Evolutionary conservation across 2,888 invertebrate species (phyloP), one percentile per base, ranked within the genome.

Genomic region (Camponotus fellah): DNA sequence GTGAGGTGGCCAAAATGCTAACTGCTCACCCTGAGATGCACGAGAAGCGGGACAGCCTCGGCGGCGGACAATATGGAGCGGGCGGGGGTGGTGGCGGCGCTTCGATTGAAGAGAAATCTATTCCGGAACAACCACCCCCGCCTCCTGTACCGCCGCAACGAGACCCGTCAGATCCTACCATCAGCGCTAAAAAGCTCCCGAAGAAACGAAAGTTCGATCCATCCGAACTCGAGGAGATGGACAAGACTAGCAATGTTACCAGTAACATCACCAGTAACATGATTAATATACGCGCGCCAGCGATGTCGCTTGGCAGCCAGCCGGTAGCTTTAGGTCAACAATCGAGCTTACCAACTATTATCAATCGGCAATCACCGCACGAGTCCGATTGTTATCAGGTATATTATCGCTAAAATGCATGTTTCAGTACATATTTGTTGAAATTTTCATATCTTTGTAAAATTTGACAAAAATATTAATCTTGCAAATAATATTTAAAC

Each of bases 191-290:
- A 90, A 98, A 98, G 95, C 96, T 99, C 94, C 99, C 99, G 83
- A 99, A 99, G 95, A 99, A 99, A 95, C 96, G 99, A 87, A 98
- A 98, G 95, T 98, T 97, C 93, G 97, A 97, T 95, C 97, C 97
- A 65, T 97, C 97, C 65, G 97, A 97, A 92, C 95, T 97, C 82
- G 98, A 98, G 94, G 97, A 97, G 92, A 96, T 96, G 91, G 96
- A 96, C 91, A 95, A 95, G 85, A 91, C 88, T 68, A 93, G 92
- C 90, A 94, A 92, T 86, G 92, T 93, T 83, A 91, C 92, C 66
- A 92, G 91, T 90, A 96, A 95, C 90, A 93, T 95, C 68, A 46
- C 46, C 17, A 95, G 95, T 89, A 96, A 95, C 86, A 95, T 91
- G 94, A 85, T 92, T 74, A 91, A 90, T 81, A 89, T 92, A 72